Conservation (phyloP, 2,888 invertebrate genomes). For the Disparrhopalites patrizii region DNA sequence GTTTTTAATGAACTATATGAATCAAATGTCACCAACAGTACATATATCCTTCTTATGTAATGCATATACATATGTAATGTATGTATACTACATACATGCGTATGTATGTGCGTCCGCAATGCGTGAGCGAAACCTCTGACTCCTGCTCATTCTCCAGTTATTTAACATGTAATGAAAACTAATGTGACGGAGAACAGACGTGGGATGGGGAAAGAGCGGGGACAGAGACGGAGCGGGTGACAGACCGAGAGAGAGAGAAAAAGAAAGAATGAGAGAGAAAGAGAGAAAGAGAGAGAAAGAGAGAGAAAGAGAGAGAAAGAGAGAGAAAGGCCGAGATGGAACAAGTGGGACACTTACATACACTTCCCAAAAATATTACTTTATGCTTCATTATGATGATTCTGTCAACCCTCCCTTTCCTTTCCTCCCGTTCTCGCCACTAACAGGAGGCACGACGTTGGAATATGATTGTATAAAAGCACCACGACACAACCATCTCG, state of each 20-base stretch:
- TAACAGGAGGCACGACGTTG: no score
- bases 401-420: background rate
- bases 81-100: no score
- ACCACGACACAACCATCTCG: no score
- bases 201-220: constrained; percentile 1
- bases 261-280: background rate
- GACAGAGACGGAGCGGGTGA: background rate
- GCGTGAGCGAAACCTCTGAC: no score
- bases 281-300: background rate
- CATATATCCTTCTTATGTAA: no score
- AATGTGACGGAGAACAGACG: constrained; percentile 43
- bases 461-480: no score
- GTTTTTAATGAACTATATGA: no score
- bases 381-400: constrained; percentile 7
- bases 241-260: background rate
- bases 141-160: constrained; percentile 9
- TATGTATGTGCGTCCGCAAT: no score
- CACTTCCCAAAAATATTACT: constrained; percentile 1
- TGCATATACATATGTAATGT: no score
- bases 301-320: background rate
- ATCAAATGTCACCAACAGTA: no score
- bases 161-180: constrained; percentile 37
- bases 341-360: background rate
- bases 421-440: background rate
- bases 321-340: no score